These are phyloP conservation scores for Acronicta leporina DNA, from an alignment of 2,888 invertebrate genomes.

Conservation along the genomic window DNA sequence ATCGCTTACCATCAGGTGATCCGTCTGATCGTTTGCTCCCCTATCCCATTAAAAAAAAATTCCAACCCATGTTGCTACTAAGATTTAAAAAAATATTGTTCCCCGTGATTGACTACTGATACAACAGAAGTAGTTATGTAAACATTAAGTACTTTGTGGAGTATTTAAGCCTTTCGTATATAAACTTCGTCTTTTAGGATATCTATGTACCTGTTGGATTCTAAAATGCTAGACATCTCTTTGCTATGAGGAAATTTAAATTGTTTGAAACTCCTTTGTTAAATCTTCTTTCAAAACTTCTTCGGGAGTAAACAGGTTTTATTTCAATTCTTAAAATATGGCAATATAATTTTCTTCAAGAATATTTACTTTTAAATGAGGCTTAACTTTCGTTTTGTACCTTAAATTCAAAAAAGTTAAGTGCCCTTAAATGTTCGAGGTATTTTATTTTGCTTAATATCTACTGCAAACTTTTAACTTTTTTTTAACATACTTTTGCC, in stretches of 20 bases:
- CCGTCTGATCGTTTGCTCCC: no score
- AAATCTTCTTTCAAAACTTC: constrained; percentile 19
- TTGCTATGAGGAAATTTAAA: constrained; percentile 21
- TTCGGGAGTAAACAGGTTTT: constrained; percentile 5
- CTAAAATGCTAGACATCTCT: constrained; percentile 5
- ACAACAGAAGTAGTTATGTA: constrained; percentile 22
- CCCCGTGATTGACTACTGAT: constrained; percentile 4
- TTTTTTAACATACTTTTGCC: background rate
- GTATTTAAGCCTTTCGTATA: constrained; percentile 8
- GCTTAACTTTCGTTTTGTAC: constrained; percentile 29
- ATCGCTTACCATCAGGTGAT: no score
- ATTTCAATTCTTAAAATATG: constrained; percentile 28
- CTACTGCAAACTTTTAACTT: background rate
- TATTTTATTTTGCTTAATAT: constrained; percentile 11
- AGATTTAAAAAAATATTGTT: no score
- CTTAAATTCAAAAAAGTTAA: constrained; percentile 15
- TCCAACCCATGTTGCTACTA: no score
- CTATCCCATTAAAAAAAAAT: no score
- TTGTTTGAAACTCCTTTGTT: constrained; percentile 23
- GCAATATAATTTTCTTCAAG: constrained; percentile 31
- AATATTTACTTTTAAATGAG: constrained; percentile 38
- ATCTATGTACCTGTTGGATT: constrained; percentile 7
- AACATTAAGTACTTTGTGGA: constrained; percentile 27
- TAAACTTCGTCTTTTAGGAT: no score
- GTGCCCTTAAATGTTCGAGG: constrained; percentile 5